Conservation (phyloP, 2,888 invertebrate genomes). For the Tortricodes alternella region DNA sequence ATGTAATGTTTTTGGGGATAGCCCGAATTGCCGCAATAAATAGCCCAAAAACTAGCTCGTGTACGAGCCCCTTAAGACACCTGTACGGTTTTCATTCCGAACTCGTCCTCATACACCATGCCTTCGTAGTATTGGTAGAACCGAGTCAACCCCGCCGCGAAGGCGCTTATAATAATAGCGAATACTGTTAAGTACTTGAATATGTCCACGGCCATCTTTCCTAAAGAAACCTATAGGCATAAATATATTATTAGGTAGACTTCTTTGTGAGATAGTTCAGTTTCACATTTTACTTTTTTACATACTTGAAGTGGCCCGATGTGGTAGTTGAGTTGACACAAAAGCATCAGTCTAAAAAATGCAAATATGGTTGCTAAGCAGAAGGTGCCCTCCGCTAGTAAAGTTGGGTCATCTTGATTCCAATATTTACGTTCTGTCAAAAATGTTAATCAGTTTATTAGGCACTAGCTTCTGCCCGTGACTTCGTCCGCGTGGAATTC, state of each 20-base stretch:
- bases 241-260: background rate
- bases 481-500: too few relatives aligned
- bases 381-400: conserved; percentile 86
- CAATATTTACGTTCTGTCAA: conserved; percentile 84
- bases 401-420: conserved; percentile 84
- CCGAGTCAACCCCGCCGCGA: conserved; percentile 83
- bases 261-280: background rate
- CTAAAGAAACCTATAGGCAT: conserved; percentile 83
- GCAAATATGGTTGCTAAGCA: conserved; percentile 86
- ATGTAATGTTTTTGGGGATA: too few relatives aligned
- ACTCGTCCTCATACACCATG: conserved; percentile 82
- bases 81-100: conserved; percentile 81
- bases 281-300: background rate
- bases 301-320: conserved; percentile 84
- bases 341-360: conserved; percentile 84
- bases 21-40: too few relatives aligned
- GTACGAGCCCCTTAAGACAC: too few relatives aligned
- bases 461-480: too few relatives aligned
- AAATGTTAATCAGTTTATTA: background rate
- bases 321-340: conserved; percentile 84
- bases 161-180: conserved; percentile 82
- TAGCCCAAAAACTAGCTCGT: too few relatives aligned
- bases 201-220: conserved; percentile 87
- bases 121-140: conserved; percentile 86
- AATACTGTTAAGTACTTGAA: conserved; percentile 85